A percentile compares a stretch with the other conserved stretches of the same genome.
Evolutionary conservation across 1,140 invertebrate genomes (phyloP).

Genomic region (Meloidogyne hapla): DNA sequence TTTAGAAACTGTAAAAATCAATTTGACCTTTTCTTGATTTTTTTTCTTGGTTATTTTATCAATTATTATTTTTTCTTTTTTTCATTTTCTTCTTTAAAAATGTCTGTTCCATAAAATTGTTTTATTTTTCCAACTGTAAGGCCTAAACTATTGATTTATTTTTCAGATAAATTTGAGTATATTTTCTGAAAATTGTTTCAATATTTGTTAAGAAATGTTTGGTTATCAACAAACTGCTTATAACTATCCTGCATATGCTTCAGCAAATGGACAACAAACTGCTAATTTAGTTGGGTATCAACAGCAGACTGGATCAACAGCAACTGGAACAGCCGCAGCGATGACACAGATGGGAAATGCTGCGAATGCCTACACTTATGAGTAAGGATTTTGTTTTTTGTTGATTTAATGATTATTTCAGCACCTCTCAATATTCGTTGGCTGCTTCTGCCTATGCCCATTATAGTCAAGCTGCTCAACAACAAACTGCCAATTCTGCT

Average conservation of each 20-base stretch:
- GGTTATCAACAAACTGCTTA: conserved; percentile 27
- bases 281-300: conserved; percentile 18
- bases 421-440: conserved; percentile 27
- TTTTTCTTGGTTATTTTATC: too few relatives aligned
- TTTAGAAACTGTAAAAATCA: too few relatives aligned
- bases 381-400: background rate
- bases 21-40: too few relatives aligned
- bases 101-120: too few relatives aligned
- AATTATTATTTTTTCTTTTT: too few relatives aligned
- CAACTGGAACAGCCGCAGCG: conserved; percentile 8
- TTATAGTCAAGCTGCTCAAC: conserved; percentile 33
- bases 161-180: too few relatives aligned
- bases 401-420: background rate
- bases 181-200: too few relatives aligned
- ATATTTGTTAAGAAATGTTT: conserved; percentile 20
- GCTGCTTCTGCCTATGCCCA: conserved; percentile 38
- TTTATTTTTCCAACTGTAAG: too few relatives aligned
- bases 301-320: background rate
- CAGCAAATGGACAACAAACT: conserved; percentile 23
- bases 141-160: background rate
- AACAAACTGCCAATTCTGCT: conserved; percentile 1
- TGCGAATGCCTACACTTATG: conserved; percentile 20
- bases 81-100: too few relatives aligned
- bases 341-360: conserved; percentile 4
- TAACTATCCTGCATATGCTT: conserved; percentile 27